phyloP scores from a whole-genome alignment of 2,888 invertebrate genomes.

The Lucinisca nassula region DNA sequence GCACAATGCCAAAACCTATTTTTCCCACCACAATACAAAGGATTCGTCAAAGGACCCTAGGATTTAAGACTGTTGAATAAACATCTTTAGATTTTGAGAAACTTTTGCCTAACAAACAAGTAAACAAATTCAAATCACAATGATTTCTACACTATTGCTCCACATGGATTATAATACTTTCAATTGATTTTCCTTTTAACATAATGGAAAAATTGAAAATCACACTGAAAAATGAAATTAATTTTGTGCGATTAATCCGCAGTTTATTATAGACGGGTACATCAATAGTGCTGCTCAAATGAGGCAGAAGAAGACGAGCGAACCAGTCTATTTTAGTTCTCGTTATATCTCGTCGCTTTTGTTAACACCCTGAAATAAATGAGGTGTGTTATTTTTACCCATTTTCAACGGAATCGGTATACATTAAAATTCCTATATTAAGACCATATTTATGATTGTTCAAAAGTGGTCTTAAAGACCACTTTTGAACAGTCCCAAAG shows the following conservation, averaged over 20 bases:
- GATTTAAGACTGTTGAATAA: neutral
- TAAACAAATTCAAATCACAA: slow-evolving; percentile 16
- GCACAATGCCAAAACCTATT: slow-evolving; percentile 11
- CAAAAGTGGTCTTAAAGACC: too few relatives aligned
- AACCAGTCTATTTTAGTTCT: slow-evolving; percentile 64
- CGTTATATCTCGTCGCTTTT: slow-evolving; percentile 9
- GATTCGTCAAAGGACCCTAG: slow-evolving; percentile 5
- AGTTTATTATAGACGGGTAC: slow-evolving; percentile 4
- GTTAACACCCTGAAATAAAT: neutral
- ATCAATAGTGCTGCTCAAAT: slow-evolving; percentile 29
- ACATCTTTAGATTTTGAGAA: neutral
- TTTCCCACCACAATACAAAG: slow-evolving; percentile 8
- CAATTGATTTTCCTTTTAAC: neutral
- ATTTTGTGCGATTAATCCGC: slow-evolving; percentile 8
- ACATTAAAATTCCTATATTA: too few relatives aligned
- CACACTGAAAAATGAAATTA: slow-evolving; percentile 5
- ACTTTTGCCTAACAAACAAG: slow-evolving; percentile 8
- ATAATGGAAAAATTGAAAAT: neutral
- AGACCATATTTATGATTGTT: too few relatives aligned
- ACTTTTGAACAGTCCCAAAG: too few relatives aligned
- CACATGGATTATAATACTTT: slow-evolving; percentile 10
- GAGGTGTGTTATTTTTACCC: neutral
- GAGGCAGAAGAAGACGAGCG: slow-evolving; percentile 42
- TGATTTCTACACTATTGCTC: neutral
- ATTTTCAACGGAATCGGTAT: too few relatives aligned